Percentiles rank a stretch among this genome's conserved stretches.
phyloP scores from a whole-genome alignment of 2,797 vertebrate genomes.

The Notolepis coatsorum region DNA sequence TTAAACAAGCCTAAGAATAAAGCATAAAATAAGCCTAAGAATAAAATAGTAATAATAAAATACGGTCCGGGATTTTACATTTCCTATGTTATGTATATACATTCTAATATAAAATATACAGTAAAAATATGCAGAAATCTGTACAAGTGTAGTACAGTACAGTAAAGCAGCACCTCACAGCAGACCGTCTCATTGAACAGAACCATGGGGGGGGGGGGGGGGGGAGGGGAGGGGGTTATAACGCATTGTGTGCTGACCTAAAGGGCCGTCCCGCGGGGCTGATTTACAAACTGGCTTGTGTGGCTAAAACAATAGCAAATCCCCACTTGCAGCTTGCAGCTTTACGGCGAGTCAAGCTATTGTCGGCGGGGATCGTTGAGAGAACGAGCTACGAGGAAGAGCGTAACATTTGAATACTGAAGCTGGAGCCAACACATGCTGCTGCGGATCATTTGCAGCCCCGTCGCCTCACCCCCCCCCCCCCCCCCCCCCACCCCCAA shows the following conservation, averaged over 20 bases:
- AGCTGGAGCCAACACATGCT: background rate
- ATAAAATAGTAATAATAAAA: no score
- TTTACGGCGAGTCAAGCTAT: slow-evolving; percentile 73
- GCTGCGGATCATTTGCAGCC: slow-evolving; percentile 68
- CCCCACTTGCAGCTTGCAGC: slow-evolving; percentile 71
- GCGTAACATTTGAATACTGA: slow-evolving; percentile 21
- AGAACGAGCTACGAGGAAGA: slow-evolving; percentile 50
- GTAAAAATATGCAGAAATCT: no score
- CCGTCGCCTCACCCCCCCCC: slow-evolving; percentile 68
- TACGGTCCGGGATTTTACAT: no score
- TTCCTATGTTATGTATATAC: no score
- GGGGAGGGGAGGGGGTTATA: slow-evolving; percentile 42
- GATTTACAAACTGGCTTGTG: slow-evolving; percentile 61
- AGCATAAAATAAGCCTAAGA: no score
- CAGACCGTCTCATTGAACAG: slow-evolving; percentile 45
- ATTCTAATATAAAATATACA: no score
- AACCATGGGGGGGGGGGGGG: slow-evolving; percentile 49
- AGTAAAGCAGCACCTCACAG: slow-evolving; percentile 33
- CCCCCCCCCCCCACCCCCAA: slow-evolving; percentile 49
- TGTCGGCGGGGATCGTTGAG: slow-evolving; percentile 64
- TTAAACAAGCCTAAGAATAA: no score
- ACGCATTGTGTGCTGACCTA: slow-evolving; percentile 50
- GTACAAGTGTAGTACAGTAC: no score
- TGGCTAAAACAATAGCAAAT: slow-evolving; percentile 72
- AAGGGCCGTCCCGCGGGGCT: slow-evolving; percentile 47